Evolutionary conservation across 1,140 invertebrate genomes (phyloP), one percentile per base, ranked within the genome.

Genomic region (Rhyacophila brunnea): DNA sequence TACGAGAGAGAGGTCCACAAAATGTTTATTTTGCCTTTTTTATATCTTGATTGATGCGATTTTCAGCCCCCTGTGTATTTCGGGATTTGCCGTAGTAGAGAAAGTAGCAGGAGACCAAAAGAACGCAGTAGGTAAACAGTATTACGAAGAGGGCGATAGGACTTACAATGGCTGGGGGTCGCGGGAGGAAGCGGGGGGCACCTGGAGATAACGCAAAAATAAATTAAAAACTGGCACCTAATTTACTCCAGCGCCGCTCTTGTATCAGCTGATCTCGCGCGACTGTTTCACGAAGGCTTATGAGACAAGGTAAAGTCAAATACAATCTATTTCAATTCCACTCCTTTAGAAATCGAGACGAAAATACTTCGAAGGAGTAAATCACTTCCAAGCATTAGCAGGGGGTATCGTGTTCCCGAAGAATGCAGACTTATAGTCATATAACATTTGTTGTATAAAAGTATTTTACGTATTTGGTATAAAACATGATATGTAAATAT

Each of bases 191-290:
- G 58, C 14, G 57, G 28, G 50, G 53, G 58, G 50, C 53, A 56
- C 47, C 62, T 64, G 35, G 32, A 64, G 62, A 64, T 64, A 64
- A 64, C 47, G 62, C 58, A 60, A 64, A 64, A 64, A 64, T 64
- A 64, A 64, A 64, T 64, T 64, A 64, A 64, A 64, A 64, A 64
- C 58, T 64, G 62, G 62, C 62, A 64, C 62, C 62, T 64, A 64
- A 64, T 64, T 64, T 64, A 64, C 58, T 54, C 45, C 35, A 46
- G 57, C 52, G 48, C 46, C 53, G 47, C 45, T 53, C 14, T 35
- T 51, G 47, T 59, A 64, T 64, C 62, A n/a, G n/a, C n/a, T 54
- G 62, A 64, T 64, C 51, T 48, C 19, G n/a, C 28, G 51, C 46
- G 20, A 51, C 57, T 56, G 51, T 55, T 55, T 58, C 20, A 23